Evolutionary conservation across 2,888 invertebrate genomes (phyloP).

Genomic region (Timema podura): DNA sequence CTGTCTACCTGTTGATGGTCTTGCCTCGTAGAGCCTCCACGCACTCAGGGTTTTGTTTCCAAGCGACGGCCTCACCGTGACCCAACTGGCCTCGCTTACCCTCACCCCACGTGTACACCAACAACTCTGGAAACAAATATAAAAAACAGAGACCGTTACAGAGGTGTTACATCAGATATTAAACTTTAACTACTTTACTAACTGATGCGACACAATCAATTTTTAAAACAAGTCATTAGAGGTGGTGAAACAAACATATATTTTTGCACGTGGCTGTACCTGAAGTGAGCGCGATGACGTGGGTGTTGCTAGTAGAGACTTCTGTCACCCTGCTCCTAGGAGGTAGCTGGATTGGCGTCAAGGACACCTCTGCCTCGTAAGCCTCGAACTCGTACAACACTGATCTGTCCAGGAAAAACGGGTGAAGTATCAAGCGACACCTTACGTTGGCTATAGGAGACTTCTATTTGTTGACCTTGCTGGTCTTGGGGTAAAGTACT

Average conservation of each 20-base stretch:
- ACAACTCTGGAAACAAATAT: slow-evolving; percentile 46
- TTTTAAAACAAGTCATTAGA: background rate
- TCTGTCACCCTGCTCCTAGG: slow-evolving; percentile 50
- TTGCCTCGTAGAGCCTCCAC: slow-evolving; percentile 59
- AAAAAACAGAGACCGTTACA: background rate
- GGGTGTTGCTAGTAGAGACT: slow-evolving; percentile 54
- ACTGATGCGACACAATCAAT: no score
- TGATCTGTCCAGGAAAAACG: slow-evolving; percentile 41
- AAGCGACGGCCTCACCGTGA: slow-evolving; percentile 48
- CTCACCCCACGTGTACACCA: slow-evolving; percentile 67
- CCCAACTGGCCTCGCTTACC: slow-evolving; percentile 64
- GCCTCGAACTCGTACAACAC: slow-evolving; percentile 55
- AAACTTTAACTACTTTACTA: no score
- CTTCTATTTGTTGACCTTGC: no score
- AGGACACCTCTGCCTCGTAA: slow-evolving; percentile 49
- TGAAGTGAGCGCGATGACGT: slow-evolving; percentile 55
- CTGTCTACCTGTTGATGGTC: slow-evolving; percentile 50
- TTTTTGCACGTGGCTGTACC: slow-evolving; percentile 39
- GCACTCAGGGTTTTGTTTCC: slow-evolving; percentile 54
- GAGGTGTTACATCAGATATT: no score
- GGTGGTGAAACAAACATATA: background rate
- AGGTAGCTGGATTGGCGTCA: slow-evolving; percentile 55
- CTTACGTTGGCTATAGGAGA: no score
- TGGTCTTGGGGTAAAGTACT: no score
- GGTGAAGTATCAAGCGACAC: no score